Evolutionary conservation across 2,888 invertebrate species (phyloP).

Genomic region (Piscicola geometra): DNA sequence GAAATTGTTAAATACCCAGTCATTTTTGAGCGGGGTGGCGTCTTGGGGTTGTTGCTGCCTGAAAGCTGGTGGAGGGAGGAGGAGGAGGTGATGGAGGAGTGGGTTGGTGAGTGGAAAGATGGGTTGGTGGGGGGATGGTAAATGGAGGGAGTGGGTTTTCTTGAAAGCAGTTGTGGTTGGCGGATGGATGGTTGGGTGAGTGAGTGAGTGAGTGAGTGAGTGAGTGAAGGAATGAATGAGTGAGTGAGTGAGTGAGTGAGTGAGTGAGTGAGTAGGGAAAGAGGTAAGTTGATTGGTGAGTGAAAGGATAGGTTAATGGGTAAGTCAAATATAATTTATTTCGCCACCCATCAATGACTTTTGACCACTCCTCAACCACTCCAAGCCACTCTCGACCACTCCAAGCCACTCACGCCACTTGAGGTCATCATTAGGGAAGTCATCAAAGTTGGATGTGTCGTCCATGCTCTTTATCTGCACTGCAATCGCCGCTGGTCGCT

Average conservation of each 20-base stretch:
- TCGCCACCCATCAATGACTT: too few relatives aligned
- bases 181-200: background rate
- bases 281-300: background rate
- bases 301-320: background rate
- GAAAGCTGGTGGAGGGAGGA: slow-evolving; percentile 22
- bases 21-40: slow-evolving; percentile 63
- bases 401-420: slow-evolving; percentile 59
- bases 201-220: background rate
- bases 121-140: too few relatives aligned
- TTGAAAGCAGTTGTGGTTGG: too few relatives aligned
- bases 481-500: slow-evolving; percentile 93
- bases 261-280: slow-evolving; percentile 2
- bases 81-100: background rate
- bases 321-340: background rate
- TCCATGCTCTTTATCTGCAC: slow-evolving; percentile 97
- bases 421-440: slow-evolving; percentile 97
- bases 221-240: background rate
- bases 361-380: too few relatives aligned
- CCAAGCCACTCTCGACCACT: too few relatives aligned
- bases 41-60: slow-evolving; percentile 43
- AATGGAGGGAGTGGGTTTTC: background rate
- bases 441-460: slow-evolving; percentile 99
- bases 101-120: background rate
- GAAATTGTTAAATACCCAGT: slow-evolving; percentile 99
- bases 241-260: slow-evolving; percentile 16